Percentiles rank a stretch among this genome's conserved stretches.
Evolutionary conservation across 2,797 vertebrate species (phyloP).

Genomic region (Vipera ursinii): DNA sequence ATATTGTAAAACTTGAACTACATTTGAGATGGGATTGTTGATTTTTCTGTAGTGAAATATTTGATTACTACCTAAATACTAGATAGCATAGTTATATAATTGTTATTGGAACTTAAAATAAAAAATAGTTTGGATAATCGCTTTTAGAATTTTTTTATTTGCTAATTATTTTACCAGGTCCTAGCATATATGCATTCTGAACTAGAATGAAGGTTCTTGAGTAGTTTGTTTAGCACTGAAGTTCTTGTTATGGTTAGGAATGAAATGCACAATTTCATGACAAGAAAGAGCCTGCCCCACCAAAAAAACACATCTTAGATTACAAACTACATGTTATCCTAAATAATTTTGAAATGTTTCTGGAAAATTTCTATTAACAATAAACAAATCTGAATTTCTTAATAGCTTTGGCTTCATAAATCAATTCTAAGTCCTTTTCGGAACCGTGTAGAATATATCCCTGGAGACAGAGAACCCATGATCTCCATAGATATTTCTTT

Average conservation of each 20-base stretch:
- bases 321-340: neutral
- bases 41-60: neutral
- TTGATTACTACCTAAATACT: neutral
- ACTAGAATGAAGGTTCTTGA: neutral
- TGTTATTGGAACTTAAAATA: neutral
- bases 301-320: neutral
- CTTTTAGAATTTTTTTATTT: neutral
- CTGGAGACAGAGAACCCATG: neutral
- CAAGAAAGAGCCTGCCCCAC: too few species aligned
- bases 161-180: neutral
- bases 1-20: constrained; percentile 9
- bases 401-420: neutral
- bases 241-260: neutral
- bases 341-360: neutral
- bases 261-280: neutral
- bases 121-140: neutral
- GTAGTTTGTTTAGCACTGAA: neutral
- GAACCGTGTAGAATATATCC: too few species aligned
- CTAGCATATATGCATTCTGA: neutral
- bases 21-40: neutral
- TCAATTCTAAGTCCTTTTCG: neutral
- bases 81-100: neutral
- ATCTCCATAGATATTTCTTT: neutral
- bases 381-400: neutral
- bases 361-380: neutral